Conservation (phyloP, 2,113 vertebrate species). For the Nipponia nippon region DNA sequence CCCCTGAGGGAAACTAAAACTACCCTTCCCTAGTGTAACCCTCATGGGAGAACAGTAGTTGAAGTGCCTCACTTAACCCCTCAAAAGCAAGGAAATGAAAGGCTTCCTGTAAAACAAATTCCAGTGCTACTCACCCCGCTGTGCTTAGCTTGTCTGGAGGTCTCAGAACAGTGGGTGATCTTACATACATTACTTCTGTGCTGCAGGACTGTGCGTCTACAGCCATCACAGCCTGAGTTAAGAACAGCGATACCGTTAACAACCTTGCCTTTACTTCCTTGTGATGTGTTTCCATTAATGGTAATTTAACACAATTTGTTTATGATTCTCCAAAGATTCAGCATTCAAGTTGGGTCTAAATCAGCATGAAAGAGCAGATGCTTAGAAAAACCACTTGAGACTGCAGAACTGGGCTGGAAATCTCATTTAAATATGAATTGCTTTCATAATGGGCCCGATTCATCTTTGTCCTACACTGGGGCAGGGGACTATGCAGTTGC, state of each 20-base stretch:
- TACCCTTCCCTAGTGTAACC: constrained; percentile 26
- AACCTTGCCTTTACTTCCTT: background rate
- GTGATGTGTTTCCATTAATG: constrained; percentile 20
- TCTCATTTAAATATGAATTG: constrained; percentile 50
- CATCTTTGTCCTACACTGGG: constrained; percentile 8
- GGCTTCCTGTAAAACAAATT: constrained; percentile 73
- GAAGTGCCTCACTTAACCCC: constrained; percentile 71
- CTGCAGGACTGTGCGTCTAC: background rate
- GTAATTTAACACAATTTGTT: constrained; percentile 54
- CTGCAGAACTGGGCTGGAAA: constrained; percentile 37
- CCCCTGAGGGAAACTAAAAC: constrained; percentile 11
- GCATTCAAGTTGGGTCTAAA: constrained; percentile 29
- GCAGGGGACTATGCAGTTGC: background rate
- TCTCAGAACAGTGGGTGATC: constrained; percentile 59
- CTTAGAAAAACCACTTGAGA: constrained; percentile 25
- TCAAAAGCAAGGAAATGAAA: constrained; percentile 71
- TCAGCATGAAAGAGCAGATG: constrained; percentile 56
- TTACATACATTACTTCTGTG: constrained; percentile 48
- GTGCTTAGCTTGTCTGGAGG: constrained; percentile 57
- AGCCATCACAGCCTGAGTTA: background rate
- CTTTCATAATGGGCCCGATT: constrained; percentile 29
- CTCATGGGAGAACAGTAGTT: constrained; percentile 38
- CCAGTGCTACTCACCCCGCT: constrained; percentile 49
- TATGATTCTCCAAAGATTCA: constrained; percentile 60
- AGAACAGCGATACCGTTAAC: background rate